A percentile compares a stretch with the other conserved stretches of the same genome.
phyloP scores from a whole-genome alignment of 2,888 invertebrate genomes.

The Ramazzottius varieornatus region DNA sequence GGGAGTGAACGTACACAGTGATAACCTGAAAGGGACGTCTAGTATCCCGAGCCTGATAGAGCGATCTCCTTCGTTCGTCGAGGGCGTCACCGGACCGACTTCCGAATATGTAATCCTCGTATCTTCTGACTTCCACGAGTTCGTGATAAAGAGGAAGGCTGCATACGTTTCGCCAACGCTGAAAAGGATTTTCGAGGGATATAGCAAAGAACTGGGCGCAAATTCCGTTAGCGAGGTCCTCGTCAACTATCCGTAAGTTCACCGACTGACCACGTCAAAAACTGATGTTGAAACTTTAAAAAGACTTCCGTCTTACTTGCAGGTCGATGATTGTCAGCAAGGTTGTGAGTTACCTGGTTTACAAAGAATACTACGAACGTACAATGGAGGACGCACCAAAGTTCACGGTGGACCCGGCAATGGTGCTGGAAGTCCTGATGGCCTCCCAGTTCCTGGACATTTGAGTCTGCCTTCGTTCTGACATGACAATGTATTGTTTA shows the following conservation, averaged over 20 bases:
- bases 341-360: background rate
- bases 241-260: background rate
- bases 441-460: background rate
- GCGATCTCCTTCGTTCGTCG: no score
- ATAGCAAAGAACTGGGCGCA: background rate
- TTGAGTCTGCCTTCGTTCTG: no score
- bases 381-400: background rate
- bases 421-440: background rate
- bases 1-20: no score
- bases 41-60: no score
- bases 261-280: background rate
- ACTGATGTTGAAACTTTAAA: background rate
- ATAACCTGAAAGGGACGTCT: no score
- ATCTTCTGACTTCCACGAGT: background rate
- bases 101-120: background rate
- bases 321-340: conserved; percentile 1
- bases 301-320: background rate
- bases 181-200: background rate
- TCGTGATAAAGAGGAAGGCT: background rate
- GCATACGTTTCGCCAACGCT: background rate
- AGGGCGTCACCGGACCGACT: background rate
- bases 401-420: background rate
- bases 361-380: background rate
- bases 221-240: background rate
- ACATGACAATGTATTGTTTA: no score